Conservation (phyloP, 1,140 invertebrate species). For the Fopius arisanus region DNA sequence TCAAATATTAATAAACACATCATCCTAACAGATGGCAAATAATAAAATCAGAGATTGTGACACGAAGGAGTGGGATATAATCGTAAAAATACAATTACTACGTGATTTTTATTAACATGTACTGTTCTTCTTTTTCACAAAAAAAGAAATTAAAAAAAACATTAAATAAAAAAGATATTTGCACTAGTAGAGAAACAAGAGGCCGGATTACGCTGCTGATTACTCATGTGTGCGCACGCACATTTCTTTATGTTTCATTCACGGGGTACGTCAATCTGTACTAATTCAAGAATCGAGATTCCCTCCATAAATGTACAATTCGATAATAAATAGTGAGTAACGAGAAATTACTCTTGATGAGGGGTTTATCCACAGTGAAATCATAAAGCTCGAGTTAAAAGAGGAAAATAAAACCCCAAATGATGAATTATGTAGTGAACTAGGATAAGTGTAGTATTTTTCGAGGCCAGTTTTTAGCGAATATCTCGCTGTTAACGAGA, state of each 20-base stretch:
- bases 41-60: neutral
- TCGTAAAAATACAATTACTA: neutral
- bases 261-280: conserved; percentile 48
- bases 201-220: neutral
- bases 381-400: neutral
- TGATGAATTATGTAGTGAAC: neutral
- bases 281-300: conserved; percentile 18
- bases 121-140: neutral
- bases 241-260: conserved; percentile 3
- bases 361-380: neutral
- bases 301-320: conserved; percentile 20
- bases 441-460: too few species aligned
- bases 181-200: conserved; percentile 27
- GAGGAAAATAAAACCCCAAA: neutral
- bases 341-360: neutral
- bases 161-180: conserved; percentile 17
- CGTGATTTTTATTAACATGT: conserved; percentile 9
- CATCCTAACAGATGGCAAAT: too few species aligned
- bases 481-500: too few species aligned
- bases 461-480: too few species aligned
- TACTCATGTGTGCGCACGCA: conserved; percentile 38
- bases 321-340: conserved; percentile 10
- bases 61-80: neutral
- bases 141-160: conserved; percentile 3
- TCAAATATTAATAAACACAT: too few species aligned